Conservation (phyloP, 2,797 vertebrate species). For the Chiloscyllium punctatum region DNA sequence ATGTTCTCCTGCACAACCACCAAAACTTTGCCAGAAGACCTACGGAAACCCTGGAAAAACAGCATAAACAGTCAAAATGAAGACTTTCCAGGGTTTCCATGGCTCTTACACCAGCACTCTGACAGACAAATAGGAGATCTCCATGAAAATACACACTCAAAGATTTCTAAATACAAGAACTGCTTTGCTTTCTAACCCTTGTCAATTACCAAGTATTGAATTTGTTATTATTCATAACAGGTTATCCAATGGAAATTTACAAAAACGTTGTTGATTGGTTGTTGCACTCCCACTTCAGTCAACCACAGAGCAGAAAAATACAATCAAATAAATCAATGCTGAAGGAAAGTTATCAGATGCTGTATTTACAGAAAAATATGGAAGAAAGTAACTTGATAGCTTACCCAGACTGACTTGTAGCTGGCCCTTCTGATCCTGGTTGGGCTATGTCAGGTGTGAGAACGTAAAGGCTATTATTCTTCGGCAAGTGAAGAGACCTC, state of each 20-base stretch:
- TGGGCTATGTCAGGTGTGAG: conserved; percentile 90
- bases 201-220: not conserved
- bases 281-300: not conserved
- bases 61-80: not conserved
- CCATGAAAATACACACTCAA: not conserved
- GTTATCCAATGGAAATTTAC: not conserved
- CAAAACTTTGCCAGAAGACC: not conserved
- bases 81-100: conserved; percentile 9
- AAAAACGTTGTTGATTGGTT: not conserved
- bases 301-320: not conserved
- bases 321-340: not conserved
- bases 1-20: not conserved
- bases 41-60: conserved; percentile 13
- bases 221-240: not conserved
- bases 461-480: conserved; percentile 98
- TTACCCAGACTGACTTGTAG: conserved; percentile 90
- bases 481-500: conserved; percentile 94
- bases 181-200: not conserved
- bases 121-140: not conserved
- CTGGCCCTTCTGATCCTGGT: conserved; percentile 59
- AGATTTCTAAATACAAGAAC: not conserved
- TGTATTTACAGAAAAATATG: not conserved
- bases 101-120: not conserved
- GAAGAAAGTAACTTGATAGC: conserved; percentile 34
- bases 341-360: not conserved